Percentiles rank a stretch among this genome's conserved stretches.
Conservation (phyloP, 2,888 invertebrate species). For the Aspidapion aeneum region DNA sequence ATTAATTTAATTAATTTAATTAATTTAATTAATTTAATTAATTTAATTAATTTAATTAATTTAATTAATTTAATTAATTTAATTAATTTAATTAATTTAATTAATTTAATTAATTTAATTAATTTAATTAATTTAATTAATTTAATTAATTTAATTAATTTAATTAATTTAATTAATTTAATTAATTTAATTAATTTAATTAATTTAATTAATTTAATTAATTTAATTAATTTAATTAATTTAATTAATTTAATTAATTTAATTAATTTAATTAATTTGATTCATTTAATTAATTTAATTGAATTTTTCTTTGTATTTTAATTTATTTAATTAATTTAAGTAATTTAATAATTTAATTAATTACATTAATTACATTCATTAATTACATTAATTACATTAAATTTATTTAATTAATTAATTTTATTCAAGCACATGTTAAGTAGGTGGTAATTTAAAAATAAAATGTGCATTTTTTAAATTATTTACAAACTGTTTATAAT, state of each 20-base stretch:
- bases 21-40: neutral
- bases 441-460: no score
- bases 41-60: neutral
- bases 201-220: neutral
- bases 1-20: neutral
- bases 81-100: neutral
- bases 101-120: neutral
- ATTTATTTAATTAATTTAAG: neutral
- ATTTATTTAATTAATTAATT: no score
- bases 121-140: neutral
- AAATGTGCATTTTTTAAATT: no score
- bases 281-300: neutral
- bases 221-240: neutral
- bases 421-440: no score
- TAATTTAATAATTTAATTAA: neutral
- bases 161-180: neutral
- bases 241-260: neutral
- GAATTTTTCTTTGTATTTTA: no score
- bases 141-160: neutral
- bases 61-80: neutral
- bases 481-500: no score
- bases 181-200: neutral
- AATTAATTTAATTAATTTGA: neutral
- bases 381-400: neutral
- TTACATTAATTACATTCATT: neutral